Percentiles rank a stretch among this genome's conserved stretches.
These are phyloP conservation scores for Netelia melanura DNA, from an alignment of 2,888 invertebrate species.

Conservation along the genomic window DNA sequence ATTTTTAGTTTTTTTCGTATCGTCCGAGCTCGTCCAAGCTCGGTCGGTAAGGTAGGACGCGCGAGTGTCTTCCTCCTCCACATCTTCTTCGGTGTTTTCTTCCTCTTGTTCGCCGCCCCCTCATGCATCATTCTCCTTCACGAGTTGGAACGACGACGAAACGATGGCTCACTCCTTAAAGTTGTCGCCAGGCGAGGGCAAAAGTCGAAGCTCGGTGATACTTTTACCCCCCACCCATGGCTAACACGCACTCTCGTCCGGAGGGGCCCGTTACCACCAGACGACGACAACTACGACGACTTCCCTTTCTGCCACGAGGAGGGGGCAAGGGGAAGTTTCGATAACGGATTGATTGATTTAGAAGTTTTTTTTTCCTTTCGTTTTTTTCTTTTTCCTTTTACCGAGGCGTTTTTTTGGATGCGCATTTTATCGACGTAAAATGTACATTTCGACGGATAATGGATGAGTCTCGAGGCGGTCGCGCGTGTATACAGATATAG, in stretches of 20 bases:
- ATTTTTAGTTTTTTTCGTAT: neutral
- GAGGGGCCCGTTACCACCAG: too few relatives aligned
- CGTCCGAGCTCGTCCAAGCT: too few relatives aligned
- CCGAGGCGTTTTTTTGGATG: neutral
- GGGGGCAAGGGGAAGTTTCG: too few relatives aligned
- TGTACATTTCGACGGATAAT: conserved; percentile 55
- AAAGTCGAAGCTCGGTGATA: conserved; percentile 26
- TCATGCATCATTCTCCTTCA: conserved; percentile 55
- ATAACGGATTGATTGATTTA: too few relatives aligned
- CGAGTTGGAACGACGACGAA: conserved; percentile 3
- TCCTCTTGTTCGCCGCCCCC: neutral
- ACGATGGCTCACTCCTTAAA: conserved; percentile 59
- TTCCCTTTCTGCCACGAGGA: too few relatives aligned
- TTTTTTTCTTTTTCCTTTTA: too few relatives aligned
- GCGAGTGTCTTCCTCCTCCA: too few relatives aligned
- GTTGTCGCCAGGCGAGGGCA: conserved; percentile 15
- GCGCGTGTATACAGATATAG: conserved; percentile 5
- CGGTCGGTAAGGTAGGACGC: too few relatives aligned
- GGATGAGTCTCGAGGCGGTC: conserved; percentile 49
- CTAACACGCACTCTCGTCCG: conserved; percentile 46
- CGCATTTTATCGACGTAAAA: conserved; percentile 62
- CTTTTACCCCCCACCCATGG: conserved; percentile 36
- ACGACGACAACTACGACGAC: too few relatives aligned
- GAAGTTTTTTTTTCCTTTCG: too few relatives aligned
- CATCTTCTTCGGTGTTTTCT: neutral